These are phyloP conservation scores for Danionella dracula DNA, from an alignment of 2,797 vertebrate genomes.

Conservation along the genomic window DNA sequence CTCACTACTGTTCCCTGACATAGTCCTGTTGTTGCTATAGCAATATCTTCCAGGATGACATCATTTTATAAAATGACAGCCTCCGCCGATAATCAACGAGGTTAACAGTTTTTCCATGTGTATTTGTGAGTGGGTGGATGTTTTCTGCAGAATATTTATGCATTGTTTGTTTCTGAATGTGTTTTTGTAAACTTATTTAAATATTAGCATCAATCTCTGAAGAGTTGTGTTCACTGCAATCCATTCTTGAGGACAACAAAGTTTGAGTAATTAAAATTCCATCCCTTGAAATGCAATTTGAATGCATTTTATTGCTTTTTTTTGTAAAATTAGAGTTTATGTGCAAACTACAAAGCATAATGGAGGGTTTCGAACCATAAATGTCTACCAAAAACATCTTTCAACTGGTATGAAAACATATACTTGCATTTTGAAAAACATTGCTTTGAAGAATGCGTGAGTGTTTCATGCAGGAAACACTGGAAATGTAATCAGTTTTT, in stretches of 20 bases:
- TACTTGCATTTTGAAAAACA: no score
- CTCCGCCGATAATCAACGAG: slow-evolving; percentile 1
- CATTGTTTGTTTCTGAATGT: not conserved
- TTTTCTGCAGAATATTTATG: slow-evolving; percentile 12
- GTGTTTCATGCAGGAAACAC: no score
- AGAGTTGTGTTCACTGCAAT: not conserved
- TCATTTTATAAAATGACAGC: not conserved
- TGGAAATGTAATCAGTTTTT: no score
- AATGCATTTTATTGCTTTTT: not conserved
- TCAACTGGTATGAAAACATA: no score
- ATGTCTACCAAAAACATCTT: no score
- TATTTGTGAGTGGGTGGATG: slow-evolving; percentile 17
- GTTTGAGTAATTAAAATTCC: not conserved
- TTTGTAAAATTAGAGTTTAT: not conserved
- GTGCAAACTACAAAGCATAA: not conserved
- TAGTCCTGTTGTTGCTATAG: slow-evolving; percentile 1
- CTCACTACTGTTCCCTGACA: not conserved
- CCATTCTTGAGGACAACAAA: not conserved
- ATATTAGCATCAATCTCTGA: not conserved
- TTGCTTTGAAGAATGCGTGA: no score
- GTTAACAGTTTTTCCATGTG: slow-evolving; percentile 15
- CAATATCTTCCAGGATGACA: slow-evolving; percentile 26
- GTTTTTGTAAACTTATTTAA: not conserved
- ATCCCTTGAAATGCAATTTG: not conserved
- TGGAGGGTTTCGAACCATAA: no score